These are phyloP conservation scores for Gasteruption jaculator DNA, from an alignment of 2,888 invertebrate species.

Conservation along the genomic window DNA sequence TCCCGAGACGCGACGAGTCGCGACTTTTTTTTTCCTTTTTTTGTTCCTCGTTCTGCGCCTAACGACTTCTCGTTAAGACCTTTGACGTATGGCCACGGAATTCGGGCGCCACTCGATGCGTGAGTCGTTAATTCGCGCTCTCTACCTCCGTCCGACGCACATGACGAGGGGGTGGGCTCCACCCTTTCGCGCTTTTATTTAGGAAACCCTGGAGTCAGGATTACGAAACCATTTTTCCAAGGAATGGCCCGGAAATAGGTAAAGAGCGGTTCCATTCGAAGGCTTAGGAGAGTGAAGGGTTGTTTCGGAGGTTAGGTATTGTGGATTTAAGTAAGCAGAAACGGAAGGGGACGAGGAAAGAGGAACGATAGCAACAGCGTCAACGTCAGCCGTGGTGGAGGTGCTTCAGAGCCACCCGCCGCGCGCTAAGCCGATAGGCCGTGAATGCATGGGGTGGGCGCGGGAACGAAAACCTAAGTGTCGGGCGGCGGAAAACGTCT, in stretches of 20 bases:
- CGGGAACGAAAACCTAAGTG: conserved; percentile 43
- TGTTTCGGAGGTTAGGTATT: no score
- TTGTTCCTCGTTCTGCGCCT: not conserved
- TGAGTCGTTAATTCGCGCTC: conserved; percentile 45
- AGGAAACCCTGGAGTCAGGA: no score
- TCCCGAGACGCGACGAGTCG: not conserved
- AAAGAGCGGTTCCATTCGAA: no score
- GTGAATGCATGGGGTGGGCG: conserved; percentile 42
- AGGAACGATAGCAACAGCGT: conserved; percentile 17
- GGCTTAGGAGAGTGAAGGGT: no score
- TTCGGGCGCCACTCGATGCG: conserved; percentile 45
- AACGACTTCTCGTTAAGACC: conserved; percentile 25
- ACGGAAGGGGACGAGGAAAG: conserved; percentile 5
- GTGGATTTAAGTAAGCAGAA: no score
- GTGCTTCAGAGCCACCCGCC: conserved; percentile 39
- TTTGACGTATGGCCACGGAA: conserved; percentile 47
- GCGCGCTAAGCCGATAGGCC: conserved; percentile 48
- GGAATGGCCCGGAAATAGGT: no score
- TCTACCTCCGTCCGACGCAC: conserved; percentile 39
- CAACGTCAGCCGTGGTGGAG: conserved; percentile 18
- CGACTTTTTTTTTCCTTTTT: no score
- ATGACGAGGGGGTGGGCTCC: conserved; percentile 26
- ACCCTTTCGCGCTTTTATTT: no score
- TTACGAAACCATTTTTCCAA: no score
- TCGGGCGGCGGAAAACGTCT: conserved; percentile 45